Evolutionary conservation across 2,797 vertebrate genomes (phyloP).

Genomic region (Myoxocephalus aenaeus): DNA sequence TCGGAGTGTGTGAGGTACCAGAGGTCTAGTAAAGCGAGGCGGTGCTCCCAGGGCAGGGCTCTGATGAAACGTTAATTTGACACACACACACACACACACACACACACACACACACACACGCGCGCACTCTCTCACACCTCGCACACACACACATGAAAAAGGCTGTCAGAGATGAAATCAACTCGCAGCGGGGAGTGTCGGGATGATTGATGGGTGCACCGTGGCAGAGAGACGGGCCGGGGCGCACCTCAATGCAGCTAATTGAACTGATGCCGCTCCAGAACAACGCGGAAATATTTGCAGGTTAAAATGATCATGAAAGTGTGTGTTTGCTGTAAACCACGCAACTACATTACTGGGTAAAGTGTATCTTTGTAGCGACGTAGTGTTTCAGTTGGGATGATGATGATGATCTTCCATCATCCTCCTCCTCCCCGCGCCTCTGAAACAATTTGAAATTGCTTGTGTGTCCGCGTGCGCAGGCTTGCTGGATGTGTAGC

Average conservation of each 20-base stretch:
- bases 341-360: slow-evolving; percentile 4
- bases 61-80: slow-evolving; percentile 68
- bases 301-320: slow-evolving; percentile 15
- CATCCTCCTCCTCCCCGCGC: slow-evolving; percentile 19
- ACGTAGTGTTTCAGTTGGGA: slow-evolving; percentile 7
- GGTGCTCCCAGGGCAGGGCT: slow-evolving; percentile 46
- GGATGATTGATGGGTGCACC: slow-evolving; percentile 69
- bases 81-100: slow-evolving; percentile 42
- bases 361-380: slow-evolving; percentile 11
- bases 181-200: slow-evolving; percentile 49
- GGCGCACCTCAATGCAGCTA: slow-evolving; percentile 51
- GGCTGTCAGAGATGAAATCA: slow-evolving; percentile 74
- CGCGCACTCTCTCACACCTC: slow-evolving; percentile 41
- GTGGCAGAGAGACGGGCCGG: slow-evolving; percentile 38
- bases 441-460: slow-evolving; percentile 59
- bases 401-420: background rate
- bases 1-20: slow-evolving; percentile 17
- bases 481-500: slow-evolving; percentile 19
- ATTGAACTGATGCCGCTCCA: slow-evolving; percentile 27
- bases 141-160: slow-evolving; percentile 49
- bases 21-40: slow-evolving; percentile 44
- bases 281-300: slow-evolving; percentile 17
- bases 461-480: slow-evolving; percentile 40
- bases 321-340: slow-evolving; percentile 30
- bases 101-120: slow-evolving; percentile 44